Conservation (phyloP, 1,140 invertebrate species). For the Drosophila sp. region DNA sequence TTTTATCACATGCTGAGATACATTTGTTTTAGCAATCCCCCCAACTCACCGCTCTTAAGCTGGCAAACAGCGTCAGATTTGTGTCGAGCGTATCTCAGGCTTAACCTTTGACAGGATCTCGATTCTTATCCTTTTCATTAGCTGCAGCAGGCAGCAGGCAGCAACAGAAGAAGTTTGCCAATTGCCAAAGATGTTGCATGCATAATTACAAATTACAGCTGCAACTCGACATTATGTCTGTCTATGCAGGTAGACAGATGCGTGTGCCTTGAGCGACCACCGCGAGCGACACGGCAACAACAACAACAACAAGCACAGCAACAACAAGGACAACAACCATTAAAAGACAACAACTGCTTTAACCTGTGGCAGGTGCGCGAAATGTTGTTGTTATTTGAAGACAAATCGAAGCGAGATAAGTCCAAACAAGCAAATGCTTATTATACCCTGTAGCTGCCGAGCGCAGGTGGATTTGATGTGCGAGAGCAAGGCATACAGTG, state of each 20-base stretch:
- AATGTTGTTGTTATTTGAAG: constrained; percentile 60
- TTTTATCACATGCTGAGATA: not conserved
- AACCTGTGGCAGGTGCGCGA: constrained; percentile 71
- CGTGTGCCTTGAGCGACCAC: constrained; percentile 24
- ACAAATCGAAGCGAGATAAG: constrained; percentile 53
- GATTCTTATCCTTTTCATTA: constrained; percentile 22
- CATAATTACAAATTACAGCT: constrained; percentile 42
- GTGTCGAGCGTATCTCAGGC: not conserved
- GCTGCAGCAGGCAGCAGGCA: not conserved
- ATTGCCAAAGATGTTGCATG: constrained; percentile 23
- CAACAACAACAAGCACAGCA: not conserved
- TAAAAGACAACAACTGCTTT: constrained; percentile 13
- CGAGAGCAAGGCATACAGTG: too few species aligned
- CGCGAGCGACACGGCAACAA: constrained; percentile 15
- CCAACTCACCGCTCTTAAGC: not conserved
- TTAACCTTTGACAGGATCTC: constrained; percentile 2
- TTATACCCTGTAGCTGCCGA: constrained; percentile 13
- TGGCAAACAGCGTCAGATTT: not conserved
- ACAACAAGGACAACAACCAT: constrained; percentile 8
- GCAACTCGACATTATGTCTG: constrained; percentile 18
- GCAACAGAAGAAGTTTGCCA: not conserved
- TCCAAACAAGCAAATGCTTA: constrained; percentile 19
- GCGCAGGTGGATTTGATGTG: not conserved
- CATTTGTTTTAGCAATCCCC: not conserved
- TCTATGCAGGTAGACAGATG: constrained; percentile 53